Percentiles rank a stretch among this genome's conserved stretches.
phyloP scores from a whole-genome alignment of 2,113 vertebrate species.

The Vidua chalybeata region DNA sequence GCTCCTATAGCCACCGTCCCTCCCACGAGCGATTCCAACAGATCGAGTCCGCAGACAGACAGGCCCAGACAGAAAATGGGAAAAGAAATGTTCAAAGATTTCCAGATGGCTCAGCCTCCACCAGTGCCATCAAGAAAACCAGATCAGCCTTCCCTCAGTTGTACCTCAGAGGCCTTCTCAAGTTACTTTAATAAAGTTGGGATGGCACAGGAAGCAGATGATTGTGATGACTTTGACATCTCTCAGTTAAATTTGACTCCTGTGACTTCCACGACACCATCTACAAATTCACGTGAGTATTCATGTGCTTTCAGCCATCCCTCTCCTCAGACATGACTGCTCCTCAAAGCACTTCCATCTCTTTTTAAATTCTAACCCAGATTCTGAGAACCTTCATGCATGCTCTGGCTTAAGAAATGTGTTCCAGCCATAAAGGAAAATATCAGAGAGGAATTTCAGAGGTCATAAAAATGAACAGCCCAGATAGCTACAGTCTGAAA shows the following conservation, averaged over 20 bases:
- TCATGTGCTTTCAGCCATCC: background rate
- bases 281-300: conserved; percentile 96
- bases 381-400: background rate
- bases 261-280: conserved; percentile 96
- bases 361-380: background rate
- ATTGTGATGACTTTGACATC: conserved; percentile 99
- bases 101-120: conserved; percentile 95
- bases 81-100: conserved; percentile 98
- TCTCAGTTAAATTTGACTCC: conserved; percentile 98
- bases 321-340: background rate
- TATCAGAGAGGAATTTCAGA: background rate
- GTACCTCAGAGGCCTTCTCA: conserved; percentile 97
- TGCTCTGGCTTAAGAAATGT: background rate
- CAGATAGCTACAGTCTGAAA: background rate
- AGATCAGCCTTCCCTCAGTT: conserved; percentile 88
- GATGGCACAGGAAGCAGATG: conserved; percentile 93
- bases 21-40: conserved; percentile 81
- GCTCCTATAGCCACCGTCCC: conserved; percentile 84
- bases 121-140: conserved; percentile 88
- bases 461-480: background rate
- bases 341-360: background rate
- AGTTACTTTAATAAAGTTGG: conserved; percentile 97
- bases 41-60: conserved; percentile 90
- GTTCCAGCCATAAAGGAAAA: background rate
- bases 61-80: conserved; percentile 86